Base-by-base conservation (phyloP, 30 jellyfish, hydroid and myxozoan genomes). In the Cassiopea andromeda region DNA sequence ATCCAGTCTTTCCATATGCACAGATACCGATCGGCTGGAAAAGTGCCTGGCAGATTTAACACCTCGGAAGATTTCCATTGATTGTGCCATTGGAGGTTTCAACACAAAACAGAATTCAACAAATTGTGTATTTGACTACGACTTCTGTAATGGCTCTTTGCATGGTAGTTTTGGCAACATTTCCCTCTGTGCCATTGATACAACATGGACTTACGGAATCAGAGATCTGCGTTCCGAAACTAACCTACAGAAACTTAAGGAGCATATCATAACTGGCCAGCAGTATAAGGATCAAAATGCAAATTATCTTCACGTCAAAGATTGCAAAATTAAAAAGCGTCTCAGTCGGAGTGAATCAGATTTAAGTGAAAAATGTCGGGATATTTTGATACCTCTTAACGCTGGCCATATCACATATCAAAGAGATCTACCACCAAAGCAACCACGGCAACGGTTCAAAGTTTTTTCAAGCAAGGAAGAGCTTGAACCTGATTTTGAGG, bases 131-230 rank as follows among this genome's bases (percentile, higher is more conserved):
- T 67, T 67, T 59, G 90, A 87, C 61, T 76, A 73, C 58, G 38
- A 48, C 27, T 77, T 73, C 67, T 57, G 61, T 1, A 66, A 78
- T 50, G 94, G 90, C 15, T 87, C 88, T 13, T 14, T 78, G 64
- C 94, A 58, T 60, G 87, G 94, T n/a, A 87, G 94, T 70, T 87
- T 87, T 46, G 46, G 90, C 80, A 81, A 87, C 58, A 87, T 87
- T n/a, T 87, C 94, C 7, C 87, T 87, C 14, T 57, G 87, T 54
- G 90, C 86, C 15, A 68, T 64, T 44, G 88, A 86, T 68, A 64
- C 84, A 7, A 64, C 84, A 17, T 66, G 94, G 66, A 57, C 90
- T 45, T 69, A 61, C 45, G 87, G 90, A 58, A 68, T 87, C 38
- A 69, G 94, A 50, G 94, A 87, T 46, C 57, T 87, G 82, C 87